Base-by-base conservation (phyloP, 2,113 vertebrate genomes). In the Microtus pennsylvanicus region DNA sequence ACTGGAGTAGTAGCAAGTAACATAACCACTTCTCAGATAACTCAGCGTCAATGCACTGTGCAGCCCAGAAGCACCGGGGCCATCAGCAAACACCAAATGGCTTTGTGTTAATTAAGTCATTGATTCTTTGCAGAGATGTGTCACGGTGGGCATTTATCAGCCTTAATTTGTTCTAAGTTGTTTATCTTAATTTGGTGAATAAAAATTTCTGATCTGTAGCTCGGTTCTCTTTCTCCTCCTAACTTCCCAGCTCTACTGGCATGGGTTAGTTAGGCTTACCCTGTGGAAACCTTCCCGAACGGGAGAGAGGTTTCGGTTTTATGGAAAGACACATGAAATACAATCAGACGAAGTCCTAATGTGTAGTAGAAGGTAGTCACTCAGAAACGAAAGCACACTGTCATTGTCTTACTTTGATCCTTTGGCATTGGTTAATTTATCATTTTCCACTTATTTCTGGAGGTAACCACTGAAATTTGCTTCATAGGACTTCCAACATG, bases 161-260 rank as follows among this genome's bases (percentile, higher is more conserved):
- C 28, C n/a, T 95, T 90, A 86, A 93, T 86, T 45, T 85, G 72
- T 78, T 93, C 83, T 90, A 50, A 50, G 42, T 76, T 83, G 77
- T 75, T 89, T 77, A 61, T 85, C 47, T 96, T 94, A 80, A 95
- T 94, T 94, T 92, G 65, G 45, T 76, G 38, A 82, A 33, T 86
- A 93, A 86, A 94, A 81, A 1, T 63, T 96, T 26, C 87, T 92
- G 38, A 55, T 75, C 89, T 47, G 5, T 19, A 70, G 14, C 21
- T 42, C 61, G 61, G 14, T 22, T 1, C 13, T 86, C 7, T 69
- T 94, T 65, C 35, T 90, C 82, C 70, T 75, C 2, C 19, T 58
- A 58, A 58, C 58, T 58, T 58, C 58, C 58, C 58, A 58, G 58
- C 58, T 58, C 58, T 58, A 14, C 58, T 21, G 19, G 19, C 58